phyloP scores from a whole-genome alignment of 1,140 invertebrate species.

The Penaeus vannamei region DNA sequence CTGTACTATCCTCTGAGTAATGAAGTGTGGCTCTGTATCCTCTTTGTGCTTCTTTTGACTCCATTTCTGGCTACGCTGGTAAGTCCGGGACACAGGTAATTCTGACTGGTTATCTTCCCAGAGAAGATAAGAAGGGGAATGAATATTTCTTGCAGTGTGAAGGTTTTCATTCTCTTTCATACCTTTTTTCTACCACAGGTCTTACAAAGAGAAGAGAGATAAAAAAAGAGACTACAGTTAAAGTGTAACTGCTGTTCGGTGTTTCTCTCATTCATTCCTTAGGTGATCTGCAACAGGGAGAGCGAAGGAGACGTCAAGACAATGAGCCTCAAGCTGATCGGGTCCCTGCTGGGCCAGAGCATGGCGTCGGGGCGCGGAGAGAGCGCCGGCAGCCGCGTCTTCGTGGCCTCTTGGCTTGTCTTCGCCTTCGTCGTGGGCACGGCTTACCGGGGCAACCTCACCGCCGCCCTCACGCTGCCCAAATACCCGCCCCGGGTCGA shows the following conservation, averaged over 20 bases:
- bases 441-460: constrained; percentile 24
- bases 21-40: constrained; percentile 17
- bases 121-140: no score
- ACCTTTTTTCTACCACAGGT: no score
- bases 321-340: not conserved
- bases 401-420: not conserved
- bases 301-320: not conserved
- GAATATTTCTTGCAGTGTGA: no score
- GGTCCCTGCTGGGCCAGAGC: constrained; percentile 7
- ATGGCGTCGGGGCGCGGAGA: not conserved
- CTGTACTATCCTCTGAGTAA: constrained; percentile 13
- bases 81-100: no score
- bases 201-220: no score
- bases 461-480: constrained; percentile 19
- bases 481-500: constrained; percentile 31
- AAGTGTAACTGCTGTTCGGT: no score
- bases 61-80: not conserved
- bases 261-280: no score
- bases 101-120: not conserved
- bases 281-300: not conserved
- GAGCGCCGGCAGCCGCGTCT: not conserved
- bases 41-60: not conserved
- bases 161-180: no score
- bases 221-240: no score
- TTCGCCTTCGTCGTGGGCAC: constrained; percentile 46